Conservation (phyloP, 2,797 vertebrate genomes). For the Taeniopygia guttata region DNA sequence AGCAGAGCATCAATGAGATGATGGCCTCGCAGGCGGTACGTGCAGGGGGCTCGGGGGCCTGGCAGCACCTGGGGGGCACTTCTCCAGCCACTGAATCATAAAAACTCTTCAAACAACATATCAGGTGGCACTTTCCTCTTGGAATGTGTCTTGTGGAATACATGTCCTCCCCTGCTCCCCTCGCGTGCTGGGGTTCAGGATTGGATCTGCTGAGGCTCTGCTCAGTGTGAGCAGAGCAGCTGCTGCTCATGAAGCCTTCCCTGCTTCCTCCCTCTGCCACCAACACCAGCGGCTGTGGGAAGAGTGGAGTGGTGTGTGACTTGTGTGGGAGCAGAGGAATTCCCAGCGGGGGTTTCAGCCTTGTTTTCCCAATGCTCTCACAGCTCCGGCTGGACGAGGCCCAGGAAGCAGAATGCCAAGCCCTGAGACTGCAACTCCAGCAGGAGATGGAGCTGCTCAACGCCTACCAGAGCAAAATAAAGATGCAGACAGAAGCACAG, state of each 20-base stretch:
- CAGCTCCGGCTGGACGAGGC: constrained; percentile 98
- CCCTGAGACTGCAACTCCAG: constrained; percentile 97
- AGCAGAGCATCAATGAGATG: constrained; percentile 99
- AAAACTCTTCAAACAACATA: not conserved
- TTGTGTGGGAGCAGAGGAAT: not conserved
- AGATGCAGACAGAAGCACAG: constrained; percentile 99
- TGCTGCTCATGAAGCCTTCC: not conserved
- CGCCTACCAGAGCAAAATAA: constrained; percentile 99
- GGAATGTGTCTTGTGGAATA: accelerated
- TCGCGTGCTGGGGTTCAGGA: accelerated
- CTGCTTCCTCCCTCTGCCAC: not conserved
- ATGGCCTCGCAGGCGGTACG: constrained; percentile 98
- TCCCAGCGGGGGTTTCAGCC: not conserved
- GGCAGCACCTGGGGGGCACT: not conserved
- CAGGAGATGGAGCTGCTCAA: constrained; percentile 99
- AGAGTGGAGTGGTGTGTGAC: accelerated
- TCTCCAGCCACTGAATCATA: not conserved
- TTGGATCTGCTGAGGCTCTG: not conserved
- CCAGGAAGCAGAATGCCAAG: constrained; percentile 99
- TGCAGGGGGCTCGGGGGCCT: not conserved
- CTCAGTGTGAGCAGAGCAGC: not conserved
- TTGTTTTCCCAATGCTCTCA: not conserved
- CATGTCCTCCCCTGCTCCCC: accelerated
- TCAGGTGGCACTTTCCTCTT: not conserved
- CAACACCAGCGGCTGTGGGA: not conserved